Evolutionary conservation across 2,113 vertebrate genomes (phyloP), one percentile per base, ranked within the genome.

Genomic region (Caloenas nicobarica): DNA sequence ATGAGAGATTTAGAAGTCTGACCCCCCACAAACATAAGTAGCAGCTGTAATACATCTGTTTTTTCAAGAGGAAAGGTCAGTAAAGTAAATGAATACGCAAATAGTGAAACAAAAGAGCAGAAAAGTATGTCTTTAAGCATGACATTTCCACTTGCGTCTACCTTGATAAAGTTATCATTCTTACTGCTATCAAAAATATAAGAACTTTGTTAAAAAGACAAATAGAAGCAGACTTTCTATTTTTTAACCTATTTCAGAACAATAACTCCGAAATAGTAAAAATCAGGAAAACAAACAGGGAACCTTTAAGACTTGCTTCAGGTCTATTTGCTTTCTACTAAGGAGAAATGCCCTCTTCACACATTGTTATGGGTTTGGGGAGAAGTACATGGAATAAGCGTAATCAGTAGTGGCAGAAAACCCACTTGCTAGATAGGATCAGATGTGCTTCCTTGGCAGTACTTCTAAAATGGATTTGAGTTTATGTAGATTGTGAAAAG

Each of bases 321-420:
- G 2, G 2, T 0, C 1, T 4, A 21, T 73, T 42, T 68, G 17
- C 6, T 12, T 72, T 61, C 38, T 61, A 0, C 57, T 54, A 66
- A 60, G 10, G 15, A 64, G 13, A 36, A 77, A 53, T 50, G 1
- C 0, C 53, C 3, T 21, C 23, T 73, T 69, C 34, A 23, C 31
- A 10, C 3, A 7, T 19, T 33, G 14, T 33, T 26, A 31, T 15
- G 25, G 3, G 5, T 58, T 4, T 85, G n/a, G 19, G 10, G 14
- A 77, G 10, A 71, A 72, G 9, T 29, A 42, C 33, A 71, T 76
- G 12, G 66, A 68, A 72, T 18, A 86, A 64, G 58, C 16, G 28
- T 64, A 18, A 68, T 13, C 11, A 11, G 22, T 3, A 68, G 12
- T 29, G 24, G 58, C 3, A 94, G 31, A 8, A 60, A 92, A 3